Conservation (phyloP, 1,140 invertebrate genomes). For the Helicoverpa armigera region DNA sequence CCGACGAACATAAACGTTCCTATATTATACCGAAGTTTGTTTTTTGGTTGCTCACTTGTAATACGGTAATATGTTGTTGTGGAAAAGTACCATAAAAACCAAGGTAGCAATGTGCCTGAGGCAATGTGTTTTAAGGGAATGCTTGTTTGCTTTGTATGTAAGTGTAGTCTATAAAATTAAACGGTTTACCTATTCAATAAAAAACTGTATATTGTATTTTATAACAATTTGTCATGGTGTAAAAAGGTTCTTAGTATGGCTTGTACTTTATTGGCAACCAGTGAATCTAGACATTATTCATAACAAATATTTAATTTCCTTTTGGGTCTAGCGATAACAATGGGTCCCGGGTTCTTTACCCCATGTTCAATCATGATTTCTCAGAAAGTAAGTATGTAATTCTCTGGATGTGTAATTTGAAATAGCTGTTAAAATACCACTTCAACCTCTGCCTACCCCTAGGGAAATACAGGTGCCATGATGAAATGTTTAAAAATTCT, state of each 20-base stretch:
- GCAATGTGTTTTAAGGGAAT: not conserved
- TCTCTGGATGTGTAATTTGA: not conserved
- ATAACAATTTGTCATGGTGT: too few species aligned
- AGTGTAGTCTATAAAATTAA: too few species aligned
- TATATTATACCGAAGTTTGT: constrained; percentile 20
- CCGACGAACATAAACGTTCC: constrained; percentile 6
- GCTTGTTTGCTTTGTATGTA: not conserved
- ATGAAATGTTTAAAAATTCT: not conserved
- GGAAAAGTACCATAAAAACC: not conserved
- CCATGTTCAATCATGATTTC: too few species aligned
- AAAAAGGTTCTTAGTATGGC: too few species aligned
- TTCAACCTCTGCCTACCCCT: too few species aligned
- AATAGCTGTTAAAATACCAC: not conserved
- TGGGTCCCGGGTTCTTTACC: too few species aligned
- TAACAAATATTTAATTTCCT: too few species aligned
- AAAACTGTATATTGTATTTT: too few species aligned
- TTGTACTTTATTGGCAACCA: too few species aligned
- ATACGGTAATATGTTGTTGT: constrained; percentile 26
- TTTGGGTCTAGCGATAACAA: too few species aligned
- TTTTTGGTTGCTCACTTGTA: constrained; percentile 26
- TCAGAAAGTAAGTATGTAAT: not conserved
- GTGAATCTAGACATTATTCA: too few species aligned
- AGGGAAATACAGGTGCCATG: not conserved
- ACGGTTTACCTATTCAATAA: too few species aligned
- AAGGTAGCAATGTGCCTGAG: constrained; percentile 4